phyloP scores from a whole-genome alignment of 2,113 vertebrate species.

The Hippoglossus stenolepis region DNA sequence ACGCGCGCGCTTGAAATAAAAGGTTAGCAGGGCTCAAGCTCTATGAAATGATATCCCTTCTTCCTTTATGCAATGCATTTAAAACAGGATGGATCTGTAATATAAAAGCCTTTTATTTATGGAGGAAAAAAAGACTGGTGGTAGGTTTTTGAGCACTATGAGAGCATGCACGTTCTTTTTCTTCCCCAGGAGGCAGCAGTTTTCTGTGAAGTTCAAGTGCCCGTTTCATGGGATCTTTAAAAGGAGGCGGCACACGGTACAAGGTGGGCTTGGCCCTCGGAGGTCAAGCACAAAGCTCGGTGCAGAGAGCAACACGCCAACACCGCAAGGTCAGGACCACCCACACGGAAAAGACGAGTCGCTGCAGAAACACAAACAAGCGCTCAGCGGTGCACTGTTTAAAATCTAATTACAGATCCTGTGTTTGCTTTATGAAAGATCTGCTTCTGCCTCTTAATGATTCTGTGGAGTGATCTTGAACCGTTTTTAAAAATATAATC shows the following conservation, averaged over 20 bases:
- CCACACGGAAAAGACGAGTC: background rate
- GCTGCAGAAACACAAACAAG: background rate
- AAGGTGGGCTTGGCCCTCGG: background rate
- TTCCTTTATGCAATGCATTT: background rate
- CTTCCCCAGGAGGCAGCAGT: background rate
- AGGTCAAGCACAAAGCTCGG: conserved; percentile 10
- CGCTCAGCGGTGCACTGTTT: background rate
- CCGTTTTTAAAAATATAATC: background rate
- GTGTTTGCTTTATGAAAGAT: background rate
- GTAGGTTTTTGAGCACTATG: too few relatives aligned
- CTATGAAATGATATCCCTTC: background rate
- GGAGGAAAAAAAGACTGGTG: background rate
- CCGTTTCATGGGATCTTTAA: background rate
- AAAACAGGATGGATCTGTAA: background rate
- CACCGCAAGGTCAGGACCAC: conserved; percentile 34
- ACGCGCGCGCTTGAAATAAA: background rate
- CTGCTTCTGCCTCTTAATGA: background rate
- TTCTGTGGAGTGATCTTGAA: background rate
- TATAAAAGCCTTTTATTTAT: background rate
- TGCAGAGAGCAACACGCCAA: conserved; percentile 3
- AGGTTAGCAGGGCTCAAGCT: conserved; percentile 5
- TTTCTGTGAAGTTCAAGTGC: background rate
- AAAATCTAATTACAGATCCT: background rate
- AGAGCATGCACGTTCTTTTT: background rate
- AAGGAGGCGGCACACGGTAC: background rate